These are phyloP conservation scores for Gallirallus australis DNA, from an alignment of 2,797 vertebrate species.

Conservation along the genomic window DNA sequence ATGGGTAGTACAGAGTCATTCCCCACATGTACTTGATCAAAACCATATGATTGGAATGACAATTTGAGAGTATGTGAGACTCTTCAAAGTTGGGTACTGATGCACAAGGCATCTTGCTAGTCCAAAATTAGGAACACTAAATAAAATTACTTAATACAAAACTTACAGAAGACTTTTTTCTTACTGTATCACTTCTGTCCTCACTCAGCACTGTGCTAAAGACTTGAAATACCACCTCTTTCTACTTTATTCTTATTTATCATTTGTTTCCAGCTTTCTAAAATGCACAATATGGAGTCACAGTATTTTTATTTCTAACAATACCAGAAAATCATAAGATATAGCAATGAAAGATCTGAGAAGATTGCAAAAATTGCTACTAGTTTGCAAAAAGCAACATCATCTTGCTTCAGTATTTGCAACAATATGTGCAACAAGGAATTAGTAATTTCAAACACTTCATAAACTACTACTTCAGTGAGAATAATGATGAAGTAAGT, in stretches of 20 bases:
- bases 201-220: background rate
- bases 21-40: background rate
- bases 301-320: background rate
- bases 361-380: background rate
- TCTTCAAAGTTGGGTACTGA: background rate
- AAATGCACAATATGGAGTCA: background rate
- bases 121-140: background rate
- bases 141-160: background rate
- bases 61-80: no score
- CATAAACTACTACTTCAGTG: background rate
- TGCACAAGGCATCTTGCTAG: background rate
- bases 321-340: background rate
- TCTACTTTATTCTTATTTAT: background rate
- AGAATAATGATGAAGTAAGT: background rate
- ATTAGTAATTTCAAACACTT: background rate
- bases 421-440: background rate
- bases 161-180: background rate
- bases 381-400: background rate
- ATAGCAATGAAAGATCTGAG: background rate
- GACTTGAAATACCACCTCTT: background rate
- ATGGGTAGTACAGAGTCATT: background rate
- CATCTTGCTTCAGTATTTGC: background rate
- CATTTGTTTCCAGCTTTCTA: background rate
- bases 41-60: fast-evolving
- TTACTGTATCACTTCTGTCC: background rate